Base-by-base conservation (phyloP, 2,797 vertebrate species). In the Enteromius unitaeniatus region DNA sequence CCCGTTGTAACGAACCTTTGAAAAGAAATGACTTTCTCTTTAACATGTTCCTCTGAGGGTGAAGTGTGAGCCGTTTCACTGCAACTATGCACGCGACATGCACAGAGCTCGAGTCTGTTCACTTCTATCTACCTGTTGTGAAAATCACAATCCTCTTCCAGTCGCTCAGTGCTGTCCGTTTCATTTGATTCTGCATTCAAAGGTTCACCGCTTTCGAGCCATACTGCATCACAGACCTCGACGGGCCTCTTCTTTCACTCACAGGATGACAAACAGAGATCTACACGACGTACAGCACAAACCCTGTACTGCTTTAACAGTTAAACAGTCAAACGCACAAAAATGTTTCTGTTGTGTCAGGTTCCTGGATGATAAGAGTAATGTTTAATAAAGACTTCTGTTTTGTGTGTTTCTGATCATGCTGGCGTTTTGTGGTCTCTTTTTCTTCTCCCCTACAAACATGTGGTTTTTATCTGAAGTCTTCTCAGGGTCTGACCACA, bases 361-460 rank as follows among this genome's bases (percentile, higher is more conserved):
- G 81, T 89, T 76, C 58, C 83, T 88, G 84, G 69, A 88, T 81
- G 82, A 86, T 85, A 72, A 88, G 85, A 88, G 70, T 83, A 76
- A 87, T 83, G 79, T 88, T 90, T 79, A 89, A 87, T 90, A 90
- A 90, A 89, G 80, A 84, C 82, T 85, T 83, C 65, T 88, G 87
- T 86, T 89, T 83, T 87, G 86, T 90, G 82, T 89, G 89, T 88
- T 88, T 85, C 83, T 74, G 79, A 87, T 19, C 67, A 45, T 62
- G 14, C 34, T 53, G 4, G 42, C 14, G 17, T 60, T 77, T 67
- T 76, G 19, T 79, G 53, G 23, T 62, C 15, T 55, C 23, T 8
- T 10, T 23, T 40, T 55, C 37, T 37, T 17, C 19, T 14, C 3
- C 53, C 9, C 21, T 10, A 58, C n/a, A 28, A 45, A 78, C 9